phyloP scores from a whole-genome alignment of 2,797 vertebrate genomes.

The Alauda arvensis region DNA sequence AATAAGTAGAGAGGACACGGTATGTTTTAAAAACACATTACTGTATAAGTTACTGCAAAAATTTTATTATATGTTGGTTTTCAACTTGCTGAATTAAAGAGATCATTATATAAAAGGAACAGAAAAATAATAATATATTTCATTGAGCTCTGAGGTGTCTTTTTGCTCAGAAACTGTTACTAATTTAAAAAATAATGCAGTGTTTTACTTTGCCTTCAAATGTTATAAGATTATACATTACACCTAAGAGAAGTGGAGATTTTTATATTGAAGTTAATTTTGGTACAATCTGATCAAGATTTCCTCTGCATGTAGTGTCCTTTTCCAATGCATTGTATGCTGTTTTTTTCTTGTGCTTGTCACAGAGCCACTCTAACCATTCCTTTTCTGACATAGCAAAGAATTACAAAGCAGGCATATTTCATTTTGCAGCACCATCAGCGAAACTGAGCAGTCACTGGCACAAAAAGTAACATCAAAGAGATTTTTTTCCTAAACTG shows the following conservation, averaged over 20 bases:
- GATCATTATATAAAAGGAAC: not conserved
- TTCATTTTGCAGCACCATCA: not conserved
- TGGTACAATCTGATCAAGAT: not conserved
- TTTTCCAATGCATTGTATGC: not conserved
- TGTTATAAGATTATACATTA: not conserved
- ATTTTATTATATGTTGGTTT: not conserved
- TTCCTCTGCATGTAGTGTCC: not conserved
- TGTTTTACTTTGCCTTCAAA: not conserved
- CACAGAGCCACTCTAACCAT: not conserved
- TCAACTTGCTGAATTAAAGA: not conserved
- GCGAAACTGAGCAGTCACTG: not conserved
- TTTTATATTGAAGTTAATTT: not conserved
- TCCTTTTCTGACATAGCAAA: not conserved
- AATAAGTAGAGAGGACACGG: not conserved
- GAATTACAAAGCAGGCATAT: not conserved
- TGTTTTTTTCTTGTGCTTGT: not conserved
- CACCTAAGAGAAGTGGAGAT: not conserved
- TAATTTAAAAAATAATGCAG: not conserved
- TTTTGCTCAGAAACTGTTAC: not conserved
- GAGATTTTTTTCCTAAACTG: not conserved
- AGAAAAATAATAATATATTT: not conserved
- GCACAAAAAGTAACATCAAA: not conserved
- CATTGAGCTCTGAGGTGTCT: not conserved
- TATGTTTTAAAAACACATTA: not conserved
- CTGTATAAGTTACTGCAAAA: not conserved